Base-by-base conservation (phyloP, 2,113 vertebrate genomes). In the Speoplatyrhinus poulsoni region DNA sequence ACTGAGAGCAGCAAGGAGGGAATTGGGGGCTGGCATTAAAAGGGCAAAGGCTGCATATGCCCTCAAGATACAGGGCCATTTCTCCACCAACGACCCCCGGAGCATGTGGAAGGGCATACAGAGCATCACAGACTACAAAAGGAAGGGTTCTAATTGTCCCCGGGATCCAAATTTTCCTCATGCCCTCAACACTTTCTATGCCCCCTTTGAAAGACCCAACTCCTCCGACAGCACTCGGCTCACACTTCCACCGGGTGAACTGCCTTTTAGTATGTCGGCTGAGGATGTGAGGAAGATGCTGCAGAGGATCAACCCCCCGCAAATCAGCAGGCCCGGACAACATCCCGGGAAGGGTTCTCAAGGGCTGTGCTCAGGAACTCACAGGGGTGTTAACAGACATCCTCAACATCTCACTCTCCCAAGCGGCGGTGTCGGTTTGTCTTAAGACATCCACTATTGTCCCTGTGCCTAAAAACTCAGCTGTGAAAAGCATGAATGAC, bases 61-160 rank as follows among this genome's bases (percentile, higher is more conserved):
- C 9, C 41, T 62, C 46, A 62, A 16, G 9, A 46, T 62, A 3
- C 49, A 66, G 32, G 9, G 64, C 32, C 64, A 66, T 13, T 53
- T 66, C 19, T 53, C 53, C 53, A 53, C 64, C 12, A 66, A 66
- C 36, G 17, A 66, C 64, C 17, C 17, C 17, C 26, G 4, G 49
- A 66, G 48, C 48, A 66, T 66, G 53, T 66, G 64, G 48, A 53
- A 9, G 36, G 64, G 49, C 64, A 65, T 65, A 11, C 52, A 65
- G 16, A 52, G 63, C 48, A 66, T 66, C 64, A 66, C 49, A 9
- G 49, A 66, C 33, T 66, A 66, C n/a, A 33, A 6, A 4, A 11
- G 11, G 6, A 11, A 3, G 3, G 13, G 5, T 9, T 6, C 36
- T 6, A 12, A 46, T 9, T 47, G 46, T n/a, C 36, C 46, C 6